Evolutionary conservation across 1,140 invertebrate genomes (phyloP).

Genomic region (Aphaenogaster ashmeadi): DNA sequence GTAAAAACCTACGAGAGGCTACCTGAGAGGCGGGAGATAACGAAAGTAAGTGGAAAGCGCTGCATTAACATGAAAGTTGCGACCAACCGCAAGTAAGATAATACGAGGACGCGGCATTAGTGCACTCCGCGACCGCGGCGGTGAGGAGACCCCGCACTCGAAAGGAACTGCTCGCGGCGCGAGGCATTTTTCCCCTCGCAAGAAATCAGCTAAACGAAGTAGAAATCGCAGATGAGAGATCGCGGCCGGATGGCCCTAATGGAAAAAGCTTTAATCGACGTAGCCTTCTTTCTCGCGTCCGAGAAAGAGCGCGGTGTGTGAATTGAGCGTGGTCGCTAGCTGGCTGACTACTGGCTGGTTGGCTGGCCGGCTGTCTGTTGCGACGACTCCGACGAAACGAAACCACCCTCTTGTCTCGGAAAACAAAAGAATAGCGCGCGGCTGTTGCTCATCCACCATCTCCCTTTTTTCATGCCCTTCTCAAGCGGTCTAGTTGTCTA

Average conservation of each 20-base stretch:
- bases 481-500: background rate
- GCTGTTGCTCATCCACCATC: slow-evolving; percentile 75
- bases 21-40: slow-evolving; percentile 26
- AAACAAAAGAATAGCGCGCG: slow-evolving; percentile 80
- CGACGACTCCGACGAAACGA: slow-evolving; percentile 76
- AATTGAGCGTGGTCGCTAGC: background rate
- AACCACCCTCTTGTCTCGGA: slow-evolving; percentile 80
- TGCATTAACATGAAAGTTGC: slow-evolving; percentile 42
- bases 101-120: slow-evolving; percentile 44
- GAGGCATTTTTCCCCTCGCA: slow-evolving; percentile 40
- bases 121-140: slow-evolving; percentile 11
- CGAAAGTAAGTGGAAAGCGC: slow-evolving; percentile 46
- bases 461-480: slow-evolving; percentile 11
- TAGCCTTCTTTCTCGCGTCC: slow-evolving; percentile 48
- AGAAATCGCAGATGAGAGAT: slow-evolving; percentile 56
- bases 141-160: background rate
- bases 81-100: slow-evolving; percentile 48
- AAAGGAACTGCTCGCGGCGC: slow-evolving; percentile 24
- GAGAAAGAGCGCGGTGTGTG: background rate
- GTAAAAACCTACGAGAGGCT: slow-evolving; percentile 9
- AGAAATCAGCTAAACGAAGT: slow-evolving; percentile 60
- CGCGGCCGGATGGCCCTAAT: slow-evolving; percentile 18
- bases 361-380: background rate
- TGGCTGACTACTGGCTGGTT: slow-evolving; percentile 3
- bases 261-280: slow-evolving; percentile 59